Evolutionary conservation across 2,888 invertebrate genomes (phyloP), one percentile per base, ranked within the genome.

Genomic region (Silvanus unidentatus): DNA sequence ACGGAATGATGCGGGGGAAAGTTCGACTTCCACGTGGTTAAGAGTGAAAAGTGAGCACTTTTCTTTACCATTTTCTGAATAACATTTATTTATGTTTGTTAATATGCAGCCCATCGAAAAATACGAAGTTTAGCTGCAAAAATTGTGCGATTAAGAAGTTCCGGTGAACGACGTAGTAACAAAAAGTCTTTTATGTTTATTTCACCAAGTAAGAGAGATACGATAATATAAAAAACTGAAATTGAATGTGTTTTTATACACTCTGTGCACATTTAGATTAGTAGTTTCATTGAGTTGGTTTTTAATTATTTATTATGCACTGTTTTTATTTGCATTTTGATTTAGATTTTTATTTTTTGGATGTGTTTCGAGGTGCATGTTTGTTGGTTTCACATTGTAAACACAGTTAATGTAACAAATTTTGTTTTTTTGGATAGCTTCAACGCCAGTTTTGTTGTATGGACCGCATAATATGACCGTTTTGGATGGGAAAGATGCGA

Each of bases 401-500:
- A 8, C 8, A 22, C 8, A 22, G 8, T 22, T 5, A 22, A 5
- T 22, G 8, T 5, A 22, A 22, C 8, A 22, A 22, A 22, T 22
- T 22, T 22, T 22, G 3, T 5, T 22, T 22, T 22, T 22, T 22
- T 22, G 8, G 71, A 38, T 77, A 93, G 95, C 93, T 55, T 86
- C 93, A 53, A 82, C 86, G 57, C 95, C 96, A 16, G 79, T 90
- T 56, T 86, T 95, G 83, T 86, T 88, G 70, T 77, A 76, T 45
- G 80, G 84, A 49, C 95, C 95, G 10, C 79, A 82, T 66, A 94
- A 96, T 76, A 74, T 86, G 51, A 95, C 95, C 9, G 88, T 93
- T 50, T 76, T 95, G 58, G 94, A 95, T 70, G 95, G 94, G 42
- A 91, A 91, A 73, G 94, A 95, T 73, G 92, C 90, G 43, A 87